A percentile compares a stretch with the other conserved stretches of the same genome.
Evolutionary conservation across 2,113 vertebrate genomes (phyloP).

Genomic region (Panurus biarmicus): DNA sequence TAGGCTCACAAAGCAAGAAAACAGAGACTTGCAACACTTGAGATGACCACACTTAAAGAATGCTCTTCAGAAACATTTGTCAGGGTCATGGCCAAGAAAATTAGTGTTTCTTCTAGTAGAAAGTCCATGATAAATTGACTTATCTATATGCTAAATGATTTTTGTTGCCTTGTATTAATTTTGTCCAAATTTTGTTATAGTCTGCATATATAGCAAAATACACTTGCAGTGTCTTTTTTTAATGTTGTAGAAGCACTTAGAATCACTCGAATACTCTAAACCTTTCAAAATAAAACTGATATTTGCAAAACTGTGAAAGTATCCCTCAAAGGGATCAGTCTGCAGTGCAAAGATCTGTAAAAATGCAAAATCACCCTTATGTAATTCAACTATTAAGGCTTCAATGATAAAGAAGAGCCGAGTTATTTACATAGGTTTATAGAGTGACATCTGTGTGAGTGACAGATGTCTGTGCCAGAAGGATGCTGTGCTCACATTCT

Average conservation of each 20-base stretch:
- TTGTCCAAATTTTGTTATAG: conserved; percentile 68
- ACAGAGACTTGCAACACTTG: conserved; percentile 66
- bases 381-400: conserved; percentile 3
- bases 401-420: not conserved
- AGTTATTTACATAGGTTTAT: conserved; percentile 46
- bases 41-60: conserved; percentile 80
- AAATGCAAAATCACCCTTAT: conserved; percentile 32
- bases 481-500: conserved; percentile 42
- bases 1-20: conserved; percentile 77
- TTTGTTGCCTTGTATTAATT: conserved; percentile 77
- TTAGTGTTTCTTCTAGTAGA: conserved; percentile 93
- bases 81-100: conserved; percentile 90
- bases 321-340: not conserved
- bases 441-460: conserved; percentile 59
- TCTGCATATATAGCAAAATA: conserved; percentile 59
- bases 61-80: conserved; percentile 81
- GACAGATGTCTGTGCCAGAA: conserved; percentile 71
- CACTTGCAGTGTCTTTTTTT: not conserved
- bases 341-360: not conserved
- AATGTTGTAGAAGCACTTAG: not conserved
- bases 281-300: not conserved
- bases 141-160: conserved; percentile 98
- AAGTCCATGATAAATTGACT: conserved; percentile 96
- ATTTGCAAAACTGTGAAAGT: not conserved
- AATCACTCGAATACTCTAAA: not conserved